These are phyloP conservation scores for Alosa sapidissima DNA, from an alignment of 2,797 vertebrate species.

Conservation along the genomic window DNA sequence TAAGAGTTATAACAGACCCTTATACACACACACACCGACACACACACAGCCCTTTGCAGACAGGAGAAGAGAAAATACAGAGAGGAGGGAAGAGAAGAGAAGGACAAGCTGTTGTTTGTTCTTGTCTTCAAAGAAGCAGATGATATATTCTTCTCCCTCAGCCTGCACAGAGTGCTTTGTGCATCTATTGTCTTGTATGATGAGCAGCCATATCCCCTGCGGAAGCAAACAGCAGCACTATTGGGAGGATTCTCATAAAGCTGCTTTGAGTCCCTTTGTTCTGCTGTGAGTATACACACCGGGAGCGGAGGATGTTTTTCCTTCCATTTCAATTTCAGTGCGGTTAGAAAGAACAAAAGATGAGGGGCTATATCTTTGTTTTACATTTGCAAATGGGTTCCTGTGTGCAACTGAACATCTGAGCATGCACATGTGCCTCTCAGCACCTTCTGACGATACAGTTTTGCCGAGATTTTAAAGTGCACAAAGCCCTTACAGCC, in stretches of 20 bases:
- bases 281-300: neutral
- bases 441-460: neutral
- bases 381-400: neutral
- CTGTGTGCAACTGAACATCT: neutral
- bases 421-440: neutral
- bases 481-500: neutral
- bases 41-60: neutral
- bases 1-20: too few relatives aligned
- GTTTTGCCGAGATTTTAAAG: too few relatives aligned
- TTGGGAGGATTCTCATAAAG: neutral
- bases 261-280: neutral
- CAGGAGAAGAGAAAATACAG: neutral
- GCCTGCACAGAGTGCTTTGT: neutral
- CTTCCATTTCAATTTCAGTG: neutral
- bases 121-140: slow-evolving; percentile 10
- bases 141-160: neutral
- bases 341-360: neutral
- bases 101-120: neutral
- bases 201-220: neutral
- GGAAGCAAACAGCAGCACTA: neutral
- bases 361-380: neutral
- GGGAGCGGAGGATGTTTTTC: neutral
- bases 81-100: neutral
- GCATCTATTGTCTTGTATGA: neutral
- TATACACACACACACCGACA: neutral